Base-by-base conservation (phyloP, 23 tunicate species). In the Halocynthia aurantium region DNA sequence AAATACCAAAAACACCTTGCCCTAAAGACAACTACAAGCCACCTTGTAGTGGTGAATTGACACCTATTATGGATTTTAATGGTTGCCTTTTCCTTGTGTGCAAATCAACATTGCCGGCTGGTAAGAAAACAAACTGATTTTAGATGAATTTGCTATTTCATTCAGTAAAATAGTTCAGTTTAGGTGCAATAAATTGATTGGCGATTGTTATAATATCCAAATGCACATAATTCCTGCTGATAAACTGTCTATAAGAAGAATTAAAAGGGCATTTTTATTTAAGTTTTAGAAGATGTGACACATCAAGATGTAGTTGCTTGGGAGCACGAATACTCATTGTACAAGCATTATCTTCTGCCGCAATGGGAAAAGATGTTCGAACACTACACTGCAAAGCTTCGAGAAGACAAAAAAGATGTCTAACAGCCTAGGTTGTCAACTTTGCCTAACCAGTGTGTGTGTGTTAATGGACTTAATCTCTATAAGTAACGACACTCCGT, bases 251-350 rank as follows among this genome's bases (percentile, higher is more conserved):
- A 1, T 31, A 31, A 0, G 4, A 31, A 31, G 4, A 31, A 31
- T 0, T 31, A 0, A 31, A 31, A 31, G 44, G 44, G 44, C 4
- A 31, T 31, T 31, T 31, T 31, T 31, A 58, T 58, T 13, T 58
- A 13, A 15, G 63, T 58, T 65, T 10, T 49, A 65, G 70, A 49
- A 10, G 70, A 65, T 20, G 9, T 65, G 10, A 65, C 70, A 8
- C 17, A 65, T 8, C 49, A 65, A 65, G 70, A 65, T 65, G 19
- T 65, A 9, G 10, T 65, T 20, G 70, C 49, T 10, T 65, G 70
- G 70, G 70, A 65, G 19, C 49, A 65, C 22, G 70, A 65, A 65
- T 65, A 65, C 70, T 20, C 10, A 65, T 15, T 65, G 31, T 65
- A 20, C 6, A 10, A 11, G 9, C 49, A 65, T 15, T 65, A 65